These are phyloP conservation scores for Volucella inflata DNA, from an alignment of 2,888 invertebrate species.

Conservation along the genomic window DNA sequence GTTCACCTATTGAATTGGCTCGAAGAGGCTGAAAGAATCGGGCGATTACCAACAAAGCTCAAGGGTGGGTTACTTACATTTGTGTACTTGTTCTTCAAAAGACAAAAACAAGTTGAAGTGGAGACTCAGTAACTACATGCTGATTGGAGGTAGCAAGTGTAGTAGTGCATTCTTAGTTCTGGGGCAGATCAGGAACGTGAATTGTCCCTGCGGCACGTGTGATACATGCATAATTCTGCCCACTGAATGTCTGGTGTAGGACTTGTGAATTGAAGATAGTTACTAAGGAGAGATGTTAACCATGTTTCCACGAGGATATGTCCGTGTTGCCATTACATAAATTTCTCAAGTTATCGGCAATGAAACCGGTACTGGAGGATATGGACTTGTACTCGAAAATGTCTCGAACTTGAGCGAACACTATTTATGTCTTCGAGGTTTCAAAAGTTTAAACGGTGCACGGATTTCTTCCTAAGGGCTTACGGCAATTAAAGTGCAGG, in stretches of 20 bases:
- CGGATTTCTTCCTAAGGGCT: no score
- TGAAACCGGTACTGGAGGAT: slow-evolving; percentile 28
- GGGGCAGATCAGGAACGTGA: slow-evolving; percentile 53
- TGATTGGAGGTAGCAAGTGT: slow-evolving; percentile 50
- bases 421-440: no score
- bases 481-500: no score
- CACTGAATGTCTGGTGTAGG: slow-evolving; percentile 54
- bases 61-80: slow-evolving; percentile 36
- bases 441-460: no score
- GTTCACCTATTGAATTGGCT: slow-evolving; percentile 32
- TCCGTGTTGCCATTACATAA: slow-evolving; percentile 38
- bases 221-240: slow-evolving; percentile 64
- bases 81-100: slow-evolving; percentile 3
- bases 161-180: slow-evolving; percentile 2
- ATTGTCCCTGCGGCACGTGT: slow-evolving; percentile 61
- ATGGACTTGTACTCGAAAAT: slow-evolving; percentile 29
- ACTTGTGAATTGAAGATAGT: slow-evolving; percentile 44
- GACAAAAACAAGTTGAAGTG: slow-evolving; percentile 7
- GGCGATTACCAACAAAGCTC: slow-evolving; percentile 13
- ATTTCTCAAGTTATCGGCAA: slow-evolving; percentile 54
- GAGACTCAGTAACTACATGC: slow-evolving; percentile 32
- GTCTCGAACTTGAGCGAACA: neutral
- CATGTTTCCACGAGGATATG: slow-evolving; percentile 41
- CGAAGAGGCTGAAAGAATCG: neutral
- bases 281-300: slow-evolving; percentile 49